Percentiles rank a stretch among this genome's conserved stretches.
Conservation (phyloP, 2,888 invertebrate genomes). For the Rhynchonema sp. region DNA sequence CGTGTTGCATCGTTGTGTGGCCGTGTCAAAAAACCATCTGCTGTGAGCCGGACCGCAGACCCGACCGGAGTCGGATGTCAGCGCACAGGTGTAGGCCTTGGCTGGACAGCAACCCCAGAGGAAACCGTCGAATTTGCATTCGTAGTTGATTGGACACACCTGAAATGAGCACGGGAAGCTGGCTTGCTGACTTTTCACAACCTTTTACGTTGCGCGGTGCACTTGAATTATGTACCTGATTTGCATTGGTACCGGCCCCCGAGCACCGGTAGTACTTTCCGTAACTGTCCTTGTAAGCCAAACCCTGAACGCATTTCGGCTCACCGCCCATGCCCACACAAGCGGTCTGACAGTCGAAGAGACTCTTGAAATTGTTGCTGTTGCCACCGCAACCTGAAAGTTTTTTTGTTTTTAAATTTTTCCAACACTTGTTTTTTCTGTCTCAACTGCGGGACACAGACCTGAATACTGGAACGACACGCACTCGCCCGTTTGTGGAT, state of each 20-base stretch:
- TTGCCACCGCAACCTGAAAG: conserved; percentile 3
- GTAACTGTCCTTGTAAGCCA: conserved; percentile 1
- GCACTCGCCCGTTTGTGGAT: background rate
- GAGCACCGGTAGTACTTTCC: background rate
- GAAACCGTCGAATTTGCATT: conserved; percentile 6
- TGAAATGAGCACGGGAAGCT: no score
- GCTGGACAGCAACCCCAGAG: conserved; percentile 4
- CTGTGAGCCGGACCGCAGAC: background rate
- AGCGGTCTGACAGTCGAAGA: background rate
- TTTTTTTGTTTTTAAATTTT: no score
- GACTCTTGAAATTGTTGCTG: background rate
- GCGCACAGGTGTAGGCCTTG: conserved; percentile 2
- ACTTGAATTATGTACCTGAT: no score
- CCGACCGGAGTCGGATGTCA: background rate
- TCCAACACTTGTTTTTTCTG: no score
- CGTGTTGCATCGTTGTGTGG: conserved; percentile 1
- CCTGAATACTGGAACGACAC: background rate
- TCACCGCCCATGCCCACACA: background rate
- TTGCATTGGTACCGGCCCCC: background rate
- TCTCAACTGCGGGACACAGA: no score
- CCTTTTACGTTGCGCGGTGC: no score
- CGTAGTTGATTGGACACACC: background rate
- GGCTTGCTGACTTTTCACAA: no score
- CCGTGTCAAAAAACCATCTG: conserved; percentile 4
- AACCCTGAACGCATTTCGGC: conserved; percentile 3